A percentile compares a stretch with the other conserved stretches of the same genome.
Evolutionary conservation across 2,888 invertebrate species (phyloP).

Genomic region (Mesoligia furuncula): DNA sequence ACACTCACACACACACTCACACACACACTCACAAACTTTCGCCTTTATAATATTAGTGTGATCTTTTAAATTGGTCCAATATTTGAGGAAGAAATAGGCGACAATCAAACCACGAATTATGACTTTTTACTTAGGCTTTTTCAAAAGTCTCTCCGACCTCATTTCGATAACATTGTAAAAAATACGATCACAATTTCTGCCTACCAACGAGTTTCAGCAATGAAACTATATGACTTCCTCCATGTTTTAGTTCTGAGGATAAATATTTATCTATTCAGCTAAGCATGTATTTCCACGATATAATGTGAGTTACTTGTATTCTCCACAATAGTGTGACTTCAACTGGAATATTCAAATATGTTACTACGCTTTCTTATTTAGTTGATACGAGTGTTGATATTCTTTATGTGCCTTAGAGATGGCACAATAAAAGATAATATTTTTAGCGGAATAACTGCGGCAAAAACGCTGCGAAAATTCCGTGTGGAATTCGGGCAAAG

Average conservation of each 20-base stretch:
- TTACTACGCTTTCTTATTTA: slow-evolving; percentile 63
- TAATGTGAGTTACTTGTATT: slow-evolving; percentile 49
- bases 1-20: too few species aligned
- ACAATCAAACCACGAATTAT: too few species aligned
- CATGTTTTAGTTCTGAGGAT: slow-evolving; percentile 45
- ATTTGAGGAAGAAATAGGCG: too few species aligned
- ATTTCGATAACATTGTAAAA: slow-evolving; percentile 20
- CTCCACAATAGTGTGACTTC: slow-evolving; percentile 50
- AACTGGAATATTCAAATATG: slow-evolving; percentile 63
- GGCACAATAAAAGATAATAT: slow-evolving; percentile 61
- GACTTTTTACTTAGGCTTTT: too few species aligned
- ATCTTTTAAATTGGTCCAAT: too few species aligned
- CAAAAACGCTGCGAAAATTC: slow-evolving; percentile 20
- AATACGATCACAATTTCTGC: slow-evolving; percentile 20
- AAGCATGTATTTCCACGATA: slow-evolving; percentile 52
- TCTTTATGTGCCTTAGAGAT: slow-evolving; percentile 54
- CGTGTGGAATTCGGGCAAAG: slow-evolving; percentile 5
- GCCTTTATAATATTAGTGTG: too few species aligned
- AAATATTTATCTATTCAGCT: slow-evolving; percentile 60
- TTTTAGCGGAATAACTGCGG: slow-evolving; percentile 46
- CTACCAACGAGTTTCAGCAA: slow-evolving; percentile 27
- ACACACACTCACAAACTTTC: too few species aligned
- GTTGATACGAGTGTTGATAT: slow-evolving; percentile 58
- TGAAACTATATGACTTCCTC: slow-evolving; percentile 46
- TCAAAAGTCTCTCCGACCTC: too few species aligned